Evolutionary conservation across 2,797 vertebrate species (phyloP), one percentile per base, ranked within the genome.

Genomic region (Rhinichthys osculus): DNA sequence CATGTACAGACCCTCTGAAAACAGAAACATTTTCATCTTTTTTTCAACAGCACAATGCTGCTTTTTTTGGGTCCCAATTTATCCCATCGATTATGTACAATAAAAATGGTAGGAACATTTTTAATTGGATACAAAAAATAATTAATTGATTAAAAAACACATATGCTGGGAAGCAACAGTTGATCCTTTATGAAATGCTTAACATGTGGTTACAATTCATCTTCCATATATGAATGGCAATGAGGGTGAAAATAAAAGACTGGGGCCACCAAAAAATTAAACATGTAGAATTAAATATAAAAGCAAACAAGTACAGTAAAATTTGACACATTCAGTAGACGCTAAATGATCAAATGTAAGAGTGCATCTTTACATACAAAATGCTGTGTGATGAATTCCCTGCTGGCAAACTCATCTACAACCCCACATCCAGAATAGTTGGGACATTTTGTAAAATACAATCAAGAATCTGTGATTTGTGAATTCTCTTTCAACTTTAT

Each of bases 21-120:
- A 79, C 62, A 78, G 66, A 85, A 33, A 82, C 67, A 74, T 81
- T 81, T 78, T 77, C 23, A 21, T 78, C 21, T 59, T 81, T 80
- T 38, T 85, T n/a, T 67, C 11, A 83, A 80, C 79, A 47, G 69
- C 52, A 79, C 78, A 84, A 74, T 66, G 57, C 84, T 74, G 30
- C 71, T 83, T 74, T 74, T 40, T 77, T 47, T 35, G 40, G 80
- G 78, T 86, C 62, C 79, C 72, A 77, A 17, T 78, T 73, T 71
- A 64, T 62, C 42, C 83, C 86, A 88, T 69, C 47, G 73, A 52
- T 81, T 87, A 87, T 88, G 74, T 89, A 89, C 89, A 88, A 74
- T 52, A 85, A 30, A 79, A 86, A 62, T 62, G 23, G 57, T 84
- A 72, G 78, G 23, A 35, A 67, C 27, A 69, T 76, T 80, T 85